Evolutionary conservation across 1,140 invertebrate species (phyloP), one percentile per base, ranked within the genome.

Genomic region (Drosophila setifemur): DNA sequence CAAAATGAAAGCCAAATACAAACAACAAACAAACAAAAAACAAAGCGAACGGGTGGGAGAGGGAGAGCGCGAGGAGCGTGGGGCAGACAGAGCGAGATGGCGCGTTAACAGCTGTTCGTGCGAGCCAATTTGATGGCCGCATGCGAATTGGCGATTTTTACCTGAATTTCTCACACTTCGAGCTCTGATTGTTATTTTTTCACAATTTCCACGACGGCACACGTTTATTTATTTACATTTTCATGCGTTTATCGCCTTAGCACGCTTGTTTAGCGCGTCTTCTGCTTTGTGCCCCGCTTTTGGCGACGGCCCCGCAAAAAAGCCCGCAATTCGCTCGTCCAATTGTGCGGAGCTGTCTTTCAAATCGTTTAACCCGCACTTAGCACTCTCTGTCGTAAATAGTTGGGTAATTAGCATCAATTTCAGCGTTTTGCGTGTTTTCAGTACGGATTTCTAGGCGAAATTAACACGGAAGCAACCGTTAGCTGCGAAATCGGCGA

Each of bases 191-290:
- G n/a, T 42, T 31, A 14, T 42, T 42, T 85, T 14, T 60, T 45
- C 52, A 50, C 55, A 54, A 71, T 50, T 53, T n/a, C 6, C 16
- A 39, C 19, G 11, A n/a, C 23, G 7, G 14, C 19, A 16, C 44
- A 40, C 29, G 28, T 55, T 79, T 58, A 63, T 78, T 85, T 83
- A 85, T 83, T 85, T 79, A 83, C 74, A 79, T 79, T 47, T 53
- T 52, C 45, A 18, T 37, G 29, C 21, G 57, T 58, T 78, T 42
- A 40, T 3, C 25, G 54, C 39, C 48, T 40, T 74, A 37, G 48
- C 74, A 74, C 54, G 43, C 57, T 63, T 39, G 11, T 70, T 83
- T 72, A 79, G 58, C 79, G 58, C 47, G 43, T 48, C 18, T 66
- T 79, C 35, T 58, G 40, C 53, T 85, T 82, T 78, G 55, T 63